Evolutionary conservation across 2,797 vertebrate genomes (phyloP).

Genomic region (Pangasius mekongensis): DNA sequence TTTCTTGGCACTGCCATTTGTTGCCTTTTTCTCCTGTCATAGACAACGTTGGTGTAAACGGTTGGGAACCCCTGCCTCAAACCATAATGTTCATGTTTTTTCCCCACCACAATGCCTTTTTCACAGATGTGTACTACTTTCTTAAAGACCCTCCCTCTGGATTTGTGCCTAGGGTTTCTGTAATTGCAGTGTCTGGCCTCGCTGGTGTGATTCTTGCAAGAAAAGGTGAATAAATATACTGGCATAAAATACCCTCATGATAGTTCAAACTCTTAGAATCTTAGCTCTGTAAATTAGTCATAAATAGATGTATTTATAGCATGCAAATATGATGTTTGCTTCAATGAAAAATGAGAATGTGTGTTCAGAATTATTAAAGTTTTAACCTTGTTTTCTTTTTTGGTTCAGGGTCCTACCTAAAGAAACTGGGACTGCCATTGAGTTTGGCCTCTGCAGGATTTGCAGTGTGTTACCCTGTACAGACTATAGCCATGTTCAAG

Average conservation of each 20-base stretch:
- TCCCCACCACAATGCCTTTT: slow-evolving; percentile 32
- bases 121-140: slow-evolving; percentile 85
- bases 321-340: not conserved
- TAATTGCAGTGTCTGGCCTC: slow-evolving; percentile 84
- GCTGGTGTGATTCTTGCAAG: slow-evolving; percentile 82
- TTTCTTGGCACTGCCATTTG: not conserved
- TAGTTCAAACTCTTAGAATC: not conserved
- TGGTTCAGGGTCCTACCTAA: slow-evolving; percentile 80
- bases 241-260: too few species aligned
- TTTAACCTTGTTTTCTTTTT: not conserved
- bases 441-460: slow-evolving; percentile 80
- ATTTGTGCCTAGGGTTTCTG: slow-evolving; percentile 83
- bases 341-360: not conserved
- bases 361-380: not conserved
- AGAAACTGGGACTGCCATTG: slow-evolving; percentile 81
- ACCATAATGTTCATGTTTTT: not conserved
- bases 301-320: too few species aligned
- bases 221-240: slow-evolving; percentile 76
- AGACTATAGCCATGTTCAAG: slow-evolving; percentile 84
- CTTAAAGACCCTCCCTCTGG: slow-evolving; percentile 87
- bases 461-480: slow-evolving; percentile 87
- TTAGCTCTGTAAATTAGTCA: too few species aligned
- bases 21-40: not conserved
- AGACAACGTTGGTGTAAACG: not conserved
- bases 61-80: not conserved